Percentiles rank a stretch among this genome's conserved stretches.
Conservation (phyloP, 2,797 vertebrate species). For the Spizella passerina region DNA sequence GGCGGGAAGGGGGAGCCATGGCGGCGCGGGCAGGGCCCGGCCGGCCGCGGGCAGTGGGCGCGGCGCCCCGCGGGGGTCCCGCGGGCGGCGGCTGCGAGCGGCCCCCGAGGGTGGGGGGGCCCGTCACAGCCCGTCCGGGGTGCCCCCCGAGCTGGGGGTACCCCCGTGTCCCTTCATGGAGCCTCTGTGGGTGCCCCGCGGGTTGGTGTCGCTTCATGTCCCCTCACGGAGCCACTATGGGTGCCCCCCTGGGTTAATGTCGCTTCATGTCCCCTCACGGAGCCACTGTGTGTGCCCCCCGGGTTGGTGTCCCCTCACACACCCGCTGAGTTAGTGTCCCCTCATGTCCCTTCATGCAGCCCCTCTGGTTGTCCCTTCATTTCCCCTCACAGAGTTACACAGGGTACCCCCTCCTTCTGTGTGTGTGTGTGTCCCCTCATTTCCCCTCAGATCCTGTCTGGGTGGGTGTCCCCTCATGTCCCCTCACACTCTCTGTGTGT, state of each 20-base stretch:
- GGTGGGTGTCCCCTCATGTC: neutral
- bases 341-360: neutral
- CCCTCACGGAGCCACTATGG: too few relatives aligned
- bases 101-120: neutral
- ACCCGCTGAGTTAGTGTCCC: neutral
- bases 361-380: neutral
- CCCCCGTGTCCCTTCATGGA: neutral
- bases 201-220: neutral
- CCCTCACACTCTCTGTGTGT: neutral
- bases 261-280: neutral
- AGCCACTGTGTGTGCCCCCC: rapidly evolving
- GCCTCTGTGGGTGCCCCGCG: rapidly evolving
- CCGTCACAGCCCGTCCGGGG: neutral
- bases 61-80: neutral
- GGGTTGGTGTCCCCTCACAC: neutral
- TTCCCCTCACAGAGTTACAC: neutral
- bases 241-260: rapidly evolving
- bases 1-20: constrained; percentile 17
- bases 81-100: neutral
- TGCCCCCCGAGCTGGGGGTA: neutral
- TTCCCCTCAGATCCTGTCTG: neutral
- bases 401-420: too few relatives aligned
- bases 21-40: constrained; percentile 5
- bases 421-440: too few relatives aligned
- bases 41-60: neutral